Evolutionary conservation across 2,888 invertebrate species (phyloP).

Genomic region (Metallyticus violacea): DNA sequence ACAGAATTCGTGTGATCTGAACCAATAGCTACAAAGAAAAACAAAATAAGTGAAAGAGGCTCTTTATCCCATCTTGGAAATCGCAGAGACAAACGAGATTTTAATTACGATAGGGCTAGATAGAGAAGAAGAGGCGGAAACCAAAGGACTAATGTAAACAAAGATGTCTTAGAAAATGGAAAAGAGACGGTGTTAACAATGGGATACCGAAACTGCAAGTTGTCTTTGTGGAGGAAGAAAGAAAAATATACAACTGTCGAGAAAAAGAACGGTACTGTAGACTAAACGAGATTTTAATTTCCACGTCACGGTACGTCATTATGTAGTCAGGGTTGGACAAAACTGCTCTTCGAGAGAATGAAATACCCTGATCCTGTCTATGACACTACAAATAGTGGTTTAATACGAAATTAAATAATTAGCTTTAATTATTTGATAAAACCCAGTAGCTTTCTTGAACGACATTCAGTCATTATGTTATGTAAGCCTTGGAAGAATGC

Average conservation of each 20-base stretch:
- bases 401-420: too few relatives aligned
- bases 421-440: too few relatives aligned
- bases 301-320: not conserved
- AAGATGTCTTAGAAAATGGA: not conserved
- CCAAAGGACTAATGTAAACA: not conserved
- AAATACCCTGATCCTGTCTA: too few relatives aligned
- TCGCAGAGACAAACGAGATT: not conserved
- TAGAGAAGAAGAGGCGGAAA: not conserved
- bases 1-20: not conserved
- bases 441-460: too few relatives aligned
- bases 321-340: not conserved
- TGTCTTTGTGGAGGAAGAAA: not conserved
- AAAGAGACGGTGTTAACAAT: not conserved
- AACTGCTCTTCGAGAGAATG: not conserved
- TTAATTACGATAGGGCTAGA: not conserved
- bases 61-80: not conserved
- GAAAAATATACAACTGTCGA: not conserved
- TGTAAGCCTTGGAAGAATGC: too few relatives aligned
- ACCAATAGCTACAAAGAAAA: not conserved
- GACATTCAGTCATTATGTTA: too few relatives aligned
- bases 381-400: too few relatives aligned
- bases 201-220: not conserved
- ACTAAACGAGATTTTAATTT: not conserved
- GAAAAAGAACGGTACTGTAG: not conserved
- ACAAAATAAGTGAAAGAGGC: not conserved